Conservation (phyloP, 2,113 vertebrate genomes). For the Psammodynastes pulverulentus region DNA sequence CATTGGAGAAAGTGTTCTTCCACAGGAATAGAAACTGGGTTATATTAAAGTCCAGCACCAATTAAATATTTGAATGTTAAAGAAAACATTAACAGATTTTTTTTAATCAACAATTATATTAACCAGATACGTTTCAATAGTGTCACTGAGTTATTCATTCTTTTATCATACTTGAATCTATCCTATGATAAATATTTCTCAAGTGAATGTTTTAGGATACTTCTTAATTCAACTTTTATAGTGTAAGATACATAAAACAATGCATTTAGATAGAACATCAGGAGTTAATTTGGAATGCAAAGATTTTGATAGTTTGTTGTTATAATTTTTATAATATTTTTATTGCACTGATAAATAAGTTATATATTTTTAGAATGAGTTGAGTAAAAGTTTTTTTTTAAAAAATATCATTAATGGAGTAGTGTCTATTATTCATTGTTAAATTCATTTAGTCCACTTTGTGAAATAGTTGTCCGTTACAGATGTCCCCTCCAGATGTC, state of each 20-base stretch:
- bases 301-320: background rate
- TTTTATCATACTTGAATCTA: background rate
- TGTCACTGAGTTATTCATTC: background rate
- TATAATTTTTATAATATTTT: background rate
- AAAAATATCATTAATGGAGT: background rate
- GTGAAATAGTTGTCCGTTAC: background rate
- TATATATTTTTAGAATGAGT: background rate
- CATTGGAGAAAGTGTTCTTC: background rate
- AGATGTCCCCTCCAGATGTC: background rate
- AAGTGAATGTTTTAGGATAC: background rate
- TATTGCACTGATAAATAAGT: background rate
- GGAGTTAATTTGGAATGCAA: background rate
- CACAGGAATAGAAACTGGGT: background rate
- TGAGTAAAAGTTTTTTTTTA: background rate
- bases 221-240: background rate
- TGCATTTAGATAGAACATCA: background rate
- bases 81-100: background rate
- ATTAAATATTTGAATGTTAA: background rate
- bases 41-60: background rate
- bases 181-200: background rate
- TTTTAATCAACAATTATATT: background rate
- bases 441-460: background rate
- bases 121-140: background rate
- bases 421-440: background rate
- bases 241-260: background rate